phyloP scores from a whole-genome alignment of 1,140 invertebrate genomes.

The Mycetomoellerius zeteki region DNA sequence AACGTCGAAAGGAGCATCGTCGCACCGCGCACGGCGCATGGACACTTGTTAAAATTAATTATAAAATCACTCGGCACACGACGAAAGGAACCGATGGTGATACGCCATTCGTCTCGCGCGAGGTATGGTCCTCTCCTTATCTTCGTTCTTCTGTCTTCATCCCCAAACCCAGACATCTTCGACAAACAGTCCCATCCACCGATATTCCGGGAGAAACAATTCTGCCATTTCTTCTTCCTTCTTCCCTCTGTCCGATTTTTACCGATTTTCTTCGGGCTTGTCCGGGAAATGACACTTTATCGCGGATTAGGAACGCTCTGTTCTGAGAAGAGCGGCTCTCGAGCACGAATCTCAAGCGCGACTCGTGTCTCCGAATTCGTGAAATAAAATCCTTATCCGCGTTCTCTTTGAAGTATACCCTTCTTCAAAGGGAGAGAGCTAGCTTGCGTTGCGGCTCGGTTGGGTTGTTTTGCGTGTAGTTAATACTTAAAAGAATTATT shows the following conservation, averaged over 20 bases:
- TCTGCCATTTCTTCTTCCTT: background rate
- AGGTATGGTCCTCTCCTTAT: background rate
- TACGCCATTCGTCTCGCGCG: background rate
- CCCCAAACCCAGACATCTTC: background rate
- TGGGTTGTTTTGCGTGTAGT: slow-evolving; percentile 6
- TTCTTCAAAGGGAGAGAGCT: background rate
- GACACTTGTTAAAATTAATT: slow-evolving; percentile 38
- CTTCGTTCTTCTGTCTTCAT: slow-evolving; percentile 21
- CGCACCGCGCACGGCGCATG: background rate
- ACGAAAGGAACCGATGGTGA: background rate
- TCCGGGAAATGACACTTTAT: slow-evolving; percentile 9
- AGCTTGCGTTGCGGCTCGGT: background rate
- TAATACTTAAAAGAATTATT: slow-evolving; percentile 39
- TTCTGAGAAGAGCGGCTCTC: slow-evolving; percentile 12
- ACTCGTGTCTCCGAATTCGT: background rate
- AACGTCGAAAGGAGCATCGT: slow-evolving; percentile 8
- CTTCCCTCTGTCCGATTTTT: background rate
- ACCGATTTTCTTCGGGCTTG: background rate
- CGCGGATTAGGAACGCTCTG: background rate
- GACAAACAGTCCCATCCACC: background rate
- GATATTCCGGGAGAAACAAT: background rate
- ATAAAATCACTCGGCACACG: slow-evolving; percentile 22
- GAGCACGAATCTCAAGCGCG: background rate
- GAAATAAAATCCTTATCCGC: slow-evolving; percentile 3
- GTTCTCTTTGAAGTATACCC: background rate